Conservation (phyloP, 2,888 invertebrate species). For the Aleiodes leptofemur region DNA sequence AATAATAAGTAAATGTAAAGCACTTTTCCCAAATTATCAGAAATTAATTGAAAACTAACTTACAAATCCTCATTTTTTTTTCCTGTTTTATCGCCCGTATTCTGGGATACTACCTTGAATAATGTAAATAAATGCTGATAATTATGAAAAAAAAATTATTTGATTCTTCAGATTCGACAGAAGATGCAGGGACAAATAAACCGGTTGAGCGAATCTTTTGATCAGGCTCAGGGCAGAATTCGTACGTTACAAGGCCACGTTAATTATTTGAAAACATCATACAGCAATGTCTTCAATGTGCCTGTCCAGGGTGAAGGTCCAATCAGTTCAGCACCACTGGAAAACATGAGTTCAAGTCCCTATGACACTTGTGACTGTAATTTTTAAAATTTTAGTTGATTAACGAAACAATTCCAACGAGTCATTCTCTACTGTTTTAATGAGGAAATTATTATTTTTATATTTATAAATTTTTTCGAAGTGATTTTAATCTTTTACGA, state of each 20-base stretch:
- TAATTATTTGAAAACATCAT: conserved; percentile 78
- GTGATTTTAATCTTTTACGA: too few species aligned
- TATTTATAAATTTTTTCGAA: conserved; percentile 14
- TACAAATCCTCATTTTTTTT: too few species aligned
- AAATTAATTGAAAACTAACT: too few species aligned
- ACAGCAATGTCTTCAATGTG: conserved; percentile 68
- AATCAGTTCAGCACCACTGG: conserved; percentile 52
- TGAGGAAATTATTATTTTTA: too few species aligned
- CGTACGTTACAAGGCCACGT: conserved; percentile 81
- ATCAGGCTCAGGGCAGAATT: conserved; percentile 81
- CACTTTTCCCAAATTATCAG: too few species aligned
- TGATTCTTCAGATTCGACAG: conserved; percentile 78
- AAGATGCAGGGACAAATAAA: conserved; percentile 83
- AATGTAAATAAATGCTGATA: background rate
- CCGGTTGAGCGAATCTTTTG: conserved; percentile 82
- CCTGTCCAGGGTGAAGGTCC: conserved; percentile 61
- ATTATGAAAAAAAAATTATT: background rate
- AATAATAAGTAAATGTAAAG: too few species aligned
- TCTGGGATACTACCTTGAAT: too few species aligned
- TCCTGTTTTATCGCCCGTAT: too few species aligned
- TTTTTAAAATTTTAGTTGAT: conserved; percentile 56
- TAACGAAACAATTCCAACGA: background rate
- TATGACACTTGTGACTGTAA: conserved; percentile 71
- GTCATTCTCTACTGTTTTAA: background rate
- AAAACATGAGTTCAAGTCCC: conserved; percentile 55